Percentiles rank a stretch among this genome's conserved stretches.
These are phyloP conservation scores for Rhagoletis pomonella DNA, from an alignment of 1,140 invertebrate genomes.

Conservation along the genomic window DNA sequence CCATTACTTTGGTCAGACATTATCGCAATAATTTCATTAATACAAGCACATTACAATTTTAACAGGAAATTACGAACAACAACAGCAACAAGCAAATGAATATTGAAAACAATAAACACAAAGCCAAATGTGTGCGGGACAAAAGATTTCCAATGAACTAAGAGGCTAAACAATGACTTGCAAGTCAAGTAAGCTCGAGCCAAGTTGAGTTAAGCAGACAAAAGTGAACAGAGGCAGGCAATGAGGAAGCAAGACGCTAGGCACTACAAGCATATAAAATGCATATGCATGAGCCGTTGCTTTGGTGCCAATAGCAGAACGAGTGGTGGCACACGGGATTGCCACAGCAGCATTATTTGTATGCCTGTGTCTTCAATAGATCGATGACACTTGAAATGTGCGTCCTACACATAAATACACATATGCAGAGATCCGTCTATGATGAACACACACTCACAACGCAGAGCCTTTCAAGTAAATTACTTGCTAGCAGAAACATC, in stretches of 20 bases:
- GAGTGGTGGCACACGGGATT: background rate
- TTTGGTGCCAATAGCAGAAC: background rate
- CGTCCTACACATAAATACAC: background rate
- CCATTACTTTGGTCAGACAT: conserved; percentile 23
- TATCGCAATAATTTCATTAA: conserved; percentile 51
- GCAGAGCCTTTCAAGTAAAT: conserved; percentile 42
- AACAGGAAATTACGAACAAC: conserved; percentile 38
- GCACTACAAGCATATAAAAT: background rate
- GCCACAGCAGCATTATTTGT: conserved; percentile 7
- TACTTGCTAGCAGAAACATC: conserved; percentile 28
- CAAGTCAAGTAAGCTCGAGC: conserved; percentile 32
- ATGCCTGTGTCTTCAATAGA: conserved; percentile 32
- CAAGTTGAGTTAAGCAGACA: background rate
- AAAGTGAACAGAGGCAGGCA: background rate
- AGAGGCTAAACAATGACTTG: conserved; percentile 44
- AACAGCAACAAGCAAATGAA: background rate
- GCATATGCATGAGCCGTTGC: conserved; percentile 10
- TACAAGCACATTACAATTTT: conserved; percentile 48
- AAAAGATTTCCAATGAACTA: conserved; percentile 24
- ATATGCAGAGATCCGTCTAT: background rate
- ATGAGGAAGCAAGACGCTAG: background rate
- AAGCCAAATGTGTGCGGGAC: background rate
- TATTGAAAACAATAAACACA: conserved; percentile 1
- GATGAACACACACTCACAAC: background rate
- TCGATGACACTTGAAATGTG: conserved; percentile 43